Base-by-base conservation (phyloP, 1,140 invertebrate species). In the Drosophila azteca region DNA sequence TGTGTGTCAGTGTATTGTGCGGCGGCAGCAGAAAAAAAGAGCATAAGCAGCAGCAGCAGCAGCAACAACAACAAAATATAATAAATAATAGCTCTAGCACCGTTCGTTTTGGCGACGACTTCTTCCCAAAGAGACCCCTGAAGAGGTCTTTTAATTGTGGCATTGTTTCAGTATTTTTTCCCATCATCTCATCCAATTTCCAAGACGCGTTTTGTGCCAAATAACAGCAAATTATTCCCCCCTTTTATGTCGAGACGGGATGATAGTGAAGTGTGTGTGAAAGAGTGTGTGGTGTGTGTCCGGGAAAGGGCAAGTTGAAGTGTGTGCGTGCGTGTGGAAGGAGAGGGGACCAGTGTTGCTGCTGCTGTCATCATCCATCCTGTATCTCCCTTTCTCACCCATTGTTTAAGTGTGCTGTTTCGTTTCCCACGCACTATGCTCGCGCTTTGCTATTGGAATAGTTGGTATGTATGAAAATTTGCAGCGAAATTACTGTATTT, bases 1-100 rank as follows among this genome's bases (percentile, higher is more conserved):
- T 88, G 79, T 87, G 82, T 87, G 82, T 88, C 82, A 87, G 82
- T 87, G 82, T 87, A 78, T 88, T 88, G 82, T 82, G 72, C 55
- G 67, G 66, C 49, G 29, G 57, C 31, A 66, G 39, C 26, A 9
- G 45, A 17, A 31, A 44, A 49, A 59, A 59, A 59, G 57, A 61
- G 49, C 48, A 60, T 39, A 13, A 39, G 35, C 35, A 60, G 29
- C 17, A 39, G 35, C 35, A 60, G 29, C 17, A 39, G 20, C 26
- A 59, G 45, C 59, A 73, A 52, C 52, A 49, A 52, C 52, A 49
- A 59, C 53, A 64, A 80, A 75, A 43, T 62, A 88, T 82, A 88
- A 82, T 88, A 87, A 88, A 87, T 87, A 82, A 87, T 78, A 85
- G 83, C 67, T 79, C 68, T 72, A 70, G 73, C 51, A 81, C 67